Evolutionary conservation across 2,797 vertebrate species (phyloP), one percentile per base, ranked within the genome.

Genomic region (Xerus rutilus): DNA sequence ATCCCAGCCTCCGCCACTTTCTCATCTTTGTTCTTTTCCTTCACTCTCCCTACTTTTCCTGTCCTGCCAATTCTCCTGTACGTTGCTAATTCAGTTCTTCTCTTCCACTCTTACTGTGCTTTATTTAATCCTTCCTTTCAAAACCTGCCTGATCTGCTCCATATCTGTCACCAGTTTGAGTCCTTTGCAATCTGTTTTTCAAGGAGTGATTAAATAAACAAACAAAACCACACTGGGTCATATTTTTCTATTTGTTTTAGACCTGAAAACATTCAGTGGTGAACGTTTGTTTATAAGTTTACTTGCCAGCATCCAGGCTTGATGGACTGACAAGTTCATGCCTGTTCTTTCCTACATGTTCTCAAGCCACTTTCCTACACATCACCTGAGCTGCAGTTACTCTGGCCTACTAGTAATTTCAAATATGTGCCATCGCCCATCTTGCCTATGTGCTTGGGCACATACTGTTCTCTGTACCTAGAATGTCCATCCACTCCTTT

Each of bases 171-270:
- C 21, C 30, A 73, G 30, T 13, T 32, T 28, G 11, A n/a, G 11
- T 86, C 57, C 35, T 67, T 8, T 76, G 23, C 54, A 84, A 72
- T 91, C 54, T 94, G 7, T 45, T 78, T 30, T 79, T 77, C 43
- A 54, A 59, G 17, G 20, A 88, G 11, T 70, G 59, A 70, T 85
- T 95, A 88, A 65, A 89, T 35, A 73, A 93, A 90, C 20, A 72
- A 93, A 93, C 49, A 62, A 91, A 92, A 76, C 65, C 85, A 93
- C 79, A 77, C 62, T 57, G 83, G 35, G 17, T 72, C 54, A 18
- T 54, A 12, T 91, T 95, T 89, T 84, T 77, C 73, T 83, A 32
- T 79, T 87, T 93, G 86, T 82, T 49, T 87, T 52, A 43, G 43
- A 39, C 73, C 74, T 87, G 45, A 89, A 85, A 73, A 57, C 57